Evolutionary conservation across 1,140 invertebrate species (phyloP), one percentile per base, ranked within the genome.

Genomic region (Monomorium pharaonis): DNA sequence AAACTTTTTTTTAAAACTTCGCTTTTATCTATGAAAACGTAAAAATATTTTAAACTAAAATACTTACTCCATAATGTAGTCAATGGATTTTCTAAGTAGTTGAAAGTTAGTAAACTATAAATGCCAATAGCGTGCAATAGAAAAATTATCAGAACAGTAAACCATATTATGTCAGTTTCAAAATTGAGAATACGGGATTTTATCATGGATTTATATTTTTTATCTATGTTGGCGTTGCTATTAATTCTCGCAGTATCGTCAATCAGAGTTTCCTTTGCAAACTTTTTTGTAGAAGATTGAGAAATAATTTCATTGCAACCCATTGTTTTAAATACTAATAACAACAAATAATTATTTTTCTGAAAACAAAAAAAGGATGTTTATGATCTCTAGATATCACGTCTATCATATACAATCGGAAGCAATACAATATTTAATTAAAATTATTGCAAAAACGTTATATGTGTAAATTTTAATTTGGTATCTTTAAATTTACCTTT

Each of bases 11-110:
- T 0, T 33, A 16, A 16, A 3, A 14, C 9, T 33, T 7, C 14
- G n/a, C n/a, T n/a, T 10, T 0, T 37, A 3, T 14, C 10, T 12
- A 30, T 0, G 3, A 18, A 27, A 37, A 27, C 6, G 3, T 27
- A 30, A 72, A 44, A n/a, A n/a, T 24, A 69, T 12, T 76, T 56
- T 18, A 1, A 27, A n/a, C n/a, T n/a, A n/a, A n/a, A n/a, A n/a
- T 58, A 44, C 54, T 83, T 63, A 86, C 85, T 58, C 69, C 69
- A 86, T 2, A 74, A 37, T 54, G 80, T 83, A 12, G 77, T 83
- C 21, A 14, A 47, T 16, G 3, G 21, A 16, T 67, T 56, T 62
- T 72, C n/a, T 2, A 51, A 9, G n/a, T 86, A 81, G 42, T 67
- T 44, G 33, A 83, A 81, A 18, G 85, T 86, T 4, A 83, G 3